Base-by-base conservation (phyloP, 2,113 vertebrate species). In the Actenoides lindsayi region DNA sequence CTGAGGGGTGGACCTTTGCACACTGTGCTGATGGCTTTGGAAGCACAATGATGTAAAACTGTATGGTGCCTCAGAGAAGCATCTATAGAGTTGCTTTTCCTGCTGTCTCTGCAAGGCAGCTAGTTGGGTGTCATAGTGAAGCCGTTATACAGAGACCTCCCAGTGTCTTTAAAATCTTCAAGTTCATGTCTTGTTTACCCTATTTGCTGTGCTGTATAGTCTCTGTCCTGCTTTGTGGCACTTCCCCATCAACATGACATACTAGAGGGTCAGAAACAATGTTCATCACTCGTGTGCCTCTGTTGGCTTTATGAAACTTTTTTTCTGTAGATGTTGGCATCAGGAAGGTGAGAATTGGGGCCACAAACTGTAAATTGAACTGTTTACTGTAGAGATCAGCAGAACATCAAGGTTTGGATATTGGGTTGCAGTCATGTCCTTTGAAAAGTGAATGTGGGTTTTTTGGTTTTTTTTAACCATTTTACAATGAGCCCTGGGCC, bases 31-130 rank as follows among this genome's bases (percentile, higher is more conserved):
- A 13, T 91, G 23, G 31, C 19, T 87, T 81, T 62, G 35, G 44
- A 79, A 71, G 19, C 30, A 62, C 18, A 24, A 21, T 33, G 31
- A 9, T 53, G 25, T 57, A 65, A 85, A 91, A 69, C 11, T 56
- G 37, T 8, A 13, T 69, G 0, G 0, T 1, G 4, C 57, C 79
- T 60, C 16, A 67, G 15, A 68, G n/a, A 54, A 39, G 20, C 28
- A 17, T 13, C 30, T 51, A 27, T 13, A 35, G 20, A 60, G 12
- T 24, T 51, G 51, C 23, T 85, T 74, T 67, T 60, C 17, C 33
- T 71, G 31, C 33, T 41, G 13, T 62, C 10, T 39, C 17, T 82
- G 17, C 39, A 53, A 41, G 25, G 18, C 2, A 39, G 25, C 17
- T 75, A 24, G 2, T 39, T 79, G 15, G 3, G 4, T 83, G 28